Base-by-base conservation (phyloP, 2,888 invertebrate genomes). In the Scaptomyza flava region DNA sequence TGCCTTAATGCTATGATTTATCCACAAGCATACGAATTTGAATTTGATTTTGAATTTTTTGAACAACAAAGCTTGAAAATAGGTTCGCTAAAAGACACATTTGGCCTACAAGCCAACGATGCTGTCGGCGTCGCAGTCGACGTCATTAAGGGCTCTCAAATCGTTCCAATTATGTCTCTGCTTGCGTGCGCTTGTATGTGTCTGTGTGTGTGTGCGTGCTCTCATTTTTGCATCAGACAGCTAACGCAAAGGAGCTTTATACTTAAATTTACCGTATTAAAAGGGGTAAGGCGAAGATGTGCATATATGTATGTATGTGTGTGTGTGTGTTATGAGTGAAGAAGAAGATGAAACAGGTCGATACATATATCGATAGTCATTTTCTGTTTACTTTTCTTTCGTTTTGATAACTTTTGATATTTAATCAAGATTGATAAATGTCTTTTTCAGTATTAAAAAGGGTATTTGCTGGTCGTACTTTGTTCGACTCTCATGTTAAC, bases 61-160 rank as follows among this genome's bases (percentile, higher is more conserved):
- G 6, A 27, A 27, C 27, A 27, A 27, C 3, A 6, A 27, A 27
- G 27, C 27, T 27, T 27, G 6, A 27, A 27, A 27, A 27, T 27
- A 6, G 27, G 27, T 27, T 27, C 27, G 27, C 27, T 27, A 27
- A 27, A 79, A 77, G 64, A 74, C 64, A 60, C 57, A 78, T 70
- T 81, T 81, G 84, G 80, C 79, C 84, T 81, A 80, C 71, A 83
- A 84, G 63, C 27, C 8, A 52, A 9, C 45, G 38, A 34, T 42
- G 46, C 53, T 20, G 71, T 12, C 20, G 43, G 67, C 75, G 71
- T 54, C 66, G 67, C 51, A 14, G 81, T 70, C 77, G 63, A 68
- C 78, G 73, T 87, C 78, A 81, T 89, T 82, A 83, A 83, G 86
- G 89, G 87, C 89, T 79, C 87, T 87, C 77, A 77, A 81, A 86